Percentiles rank a stretch among this genome's conserved stretches.
Conservation (phyloP, 2,888 invertebrate genomes). For the Cepaea hortensis region DNA sequence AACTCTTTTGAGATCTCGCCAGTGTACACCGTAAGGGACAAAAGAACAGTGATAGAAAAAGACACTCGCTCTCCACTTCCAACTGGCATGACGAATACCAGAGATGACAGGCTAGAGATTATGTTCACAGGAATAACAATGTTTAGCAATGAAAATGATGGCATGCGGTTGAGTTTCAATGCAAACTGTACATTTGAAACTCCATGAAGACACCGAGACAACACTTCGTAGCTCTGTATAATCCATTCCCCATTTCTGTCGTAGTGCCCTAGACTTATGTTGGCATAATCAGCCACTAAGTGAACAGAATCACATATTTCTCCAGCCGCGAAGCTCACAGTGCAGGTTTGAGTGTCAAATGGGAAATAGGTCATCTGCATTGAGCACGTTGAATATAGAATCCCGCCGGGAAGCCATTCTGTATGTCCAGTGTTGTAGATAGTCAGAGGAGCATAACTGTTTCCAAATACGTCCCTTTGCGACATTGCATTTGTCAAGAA, state of each 20-base stretch:
- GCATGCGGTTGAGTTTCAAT: constrained; percentile 15
- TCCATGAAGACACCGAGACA: background rate
- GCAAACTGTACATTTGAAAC: constrained; percentile 11
- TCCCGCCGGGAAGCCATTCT: constrained; percentile 37
- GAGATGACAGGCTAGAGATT: constrained; percentile 45
- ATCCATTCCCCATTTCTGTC: constrained; percentile 35
- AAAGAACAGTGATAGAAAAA: constrained; percentile 50
- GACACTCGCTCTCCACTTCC: constrained; percentile 52
- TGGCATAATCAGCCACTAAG: background rate
- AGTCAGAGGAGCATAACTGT: constrained; percentile 22
- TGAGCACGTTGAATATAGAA: constrained; percentile 22
- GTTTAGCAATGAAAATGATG: constrained; percentile 40
- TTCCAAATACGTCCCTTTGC: constrained; percentile 25
- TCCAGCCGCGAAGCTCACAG: constrained; percentile 40
- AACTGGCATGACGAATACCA: constrained; percentile 50
- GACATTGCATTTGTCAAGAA: constrained; percentile 28
- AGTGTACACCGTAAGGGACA: constrained; percentile 50
- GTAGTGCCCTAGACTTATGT: background rate
- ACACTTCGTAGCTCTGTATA: background rate
- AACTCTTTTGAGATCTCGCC: constrained; percentile 16
- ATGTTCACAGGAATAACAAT: constrained; percentile 46
- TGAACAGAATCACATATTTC: background rate
- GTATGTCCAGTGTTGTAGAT: constrained; percentile 27
- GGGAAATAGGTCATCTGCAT: constrained; percentile 50
- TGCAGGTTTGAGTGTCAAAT: constrained; percentile 49